These are phyloP conservation scores for Melinaea marsaeus DNA, from an alignment of 2,888 invertebrate genomes.

Conservation along the genomic window DNA sequence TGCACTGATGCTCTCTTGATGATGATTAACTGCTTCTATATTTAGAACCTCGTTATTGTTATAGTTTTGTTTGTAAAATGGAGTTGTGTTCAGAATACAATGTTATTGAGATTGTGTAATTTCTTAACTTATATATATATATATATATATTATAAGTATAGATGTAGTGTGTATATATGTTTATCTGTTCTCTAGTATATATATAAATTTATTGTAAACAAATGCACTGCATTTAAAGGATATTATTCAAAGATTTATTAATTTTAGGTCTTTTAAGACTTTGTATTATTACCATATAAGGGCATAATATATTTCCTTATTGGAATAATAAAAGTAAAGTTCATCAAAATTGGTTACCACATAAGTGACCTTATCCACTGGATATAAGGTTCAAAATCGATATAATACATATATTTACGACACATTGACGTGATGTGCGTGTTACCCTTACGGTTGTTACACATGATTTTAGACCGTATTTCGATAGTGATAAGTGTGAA, in stretches of 20 bases:
- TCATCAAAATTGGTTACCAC: slow-evolving; percentile 21
- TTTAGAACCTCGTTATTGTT: slow-evolving; percentile 28
- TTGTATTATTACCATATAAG: neutral
- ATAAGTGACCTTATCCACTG: slow-evolving; percentile 18
- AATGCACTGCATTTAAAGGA: too few relatives aligned
- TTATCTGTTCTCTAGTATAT: too few relatives aligned
- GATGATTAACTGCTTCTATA: slow-evolving; percentile 36
- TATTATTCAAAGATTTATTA: too few relatives aligned
- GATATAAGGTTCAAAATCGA: slow-evolving; percentile 16
- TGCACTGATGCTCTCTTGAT: slow-evolving; percentile 35
- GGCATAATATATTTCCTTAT: slow-evolving; percentile 36
- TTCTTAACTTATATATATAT: too few relatives aligned
- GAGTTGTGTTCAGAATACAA: slow-evolving; percentile 13
- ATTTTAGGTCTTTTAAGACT: neutral
- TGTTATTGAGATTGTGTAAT: too few relatives aligned
- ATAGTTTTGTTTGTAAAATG: slow-evolving; percentile 16
- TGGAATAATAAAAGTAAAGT: slow-evolving; percentile 35
- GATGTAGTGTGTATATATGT: too few relatives aligned
- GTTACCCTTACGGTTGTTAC: slow-evolving; percentile 21
- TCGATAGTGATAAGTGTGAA: slow-evolving; percentile 7
- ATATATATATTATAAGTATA: too few relatives aligned
- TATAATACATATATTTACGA: slow-evolving; percentile 20
- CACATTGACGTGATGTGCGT: slow-evolving; percentile 33
- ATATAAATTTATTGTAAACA: too few relatives aligned
- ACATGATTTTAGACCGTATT: slow-evolving; percentile 19